These are phyloP conservation scores for Cyprichromis sp. DNA, from an alignment of 2,113 vertebrate genomes.

Conservation along the genomic window DNA sequence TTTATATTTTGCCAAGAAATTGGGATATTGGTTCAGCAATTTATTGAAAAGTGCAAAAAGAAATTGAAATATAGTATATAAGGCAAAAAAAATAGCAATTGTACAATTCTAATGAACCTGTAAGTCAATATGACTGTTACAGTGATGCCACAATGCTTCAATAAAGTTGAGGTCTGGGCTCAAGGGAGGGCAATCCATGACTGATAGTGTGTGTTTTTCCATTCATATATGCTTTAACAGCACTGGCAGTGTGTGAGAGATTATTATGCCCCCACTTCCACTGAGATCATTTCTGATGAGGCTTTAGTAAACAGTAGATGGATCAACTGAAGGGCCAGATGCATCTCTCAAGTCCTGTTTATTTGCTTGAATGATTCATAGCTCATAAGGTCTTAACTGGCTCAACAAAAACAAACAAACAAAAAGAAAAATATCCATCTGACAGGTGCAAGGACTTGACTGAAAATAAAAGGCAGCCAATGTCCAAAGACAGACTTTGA, in stretches of 20 bases:
- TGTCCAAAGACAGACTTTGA: neutral
- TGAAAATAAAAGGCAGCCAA: neutral
- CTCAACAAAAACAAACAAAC: neutral
- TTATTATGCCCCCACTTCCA: neutral
- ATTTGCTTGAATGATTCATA: neutral
- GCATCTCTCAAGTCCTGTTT: rapidly evolving
- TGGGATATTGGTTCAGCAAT: neutral
- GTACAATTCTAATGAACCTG: neutral
- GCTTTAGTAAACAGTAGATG: neutral
- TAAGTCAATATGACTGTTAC: neutral
- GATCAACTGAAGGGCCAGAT: neutral
- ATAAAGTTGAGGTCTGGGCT: neutral
- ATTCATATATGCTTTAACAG: neutral
- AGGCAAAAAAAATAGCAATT: neutral
- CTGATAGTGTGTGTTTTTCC: neutral
- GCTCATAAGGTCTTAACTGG: rapidly evolving
- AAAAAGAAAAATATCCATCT: neutral
- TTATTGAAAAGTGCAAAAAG: neutral
- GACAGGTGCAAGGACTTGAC: neutral
- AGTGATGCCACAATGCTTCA: neutral
- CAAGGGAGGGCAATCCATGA: neutral
- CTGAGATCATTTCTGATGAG: neutral
- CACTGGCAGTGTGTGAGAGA: neutral
- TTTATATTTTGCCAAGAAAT: rapidly evolving
- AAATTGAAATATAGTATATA: neutral